A percentile compares a stretch with the other conserved stretches of the same genome.
Evolutionary conservation across 2,113 vertebrate genomes (phyloP).

Genomic region (Felis catus): F.catus_Fca126_mat1.0 CM031419.1:110385001-110385500

Average conservation of each 20-base stretch:
- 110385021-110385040: background rate
- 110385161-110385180: background rate
- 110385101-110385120: background rate
- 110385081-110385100: background rate
- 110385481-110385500: background rate
- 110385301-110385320: background rate
- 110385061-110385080: background rate
- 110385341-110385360: background rate
- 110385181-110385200: background rate
- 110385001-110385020: background rate
- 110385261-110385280: background rate
- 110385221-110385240: background rate
- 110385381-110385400: background rate
- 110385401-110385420: background rate
- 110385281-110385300: background rate
- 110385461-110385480: background rate
- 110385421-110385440: background rate
- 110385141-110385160: background rate
- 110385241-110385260: background rate
- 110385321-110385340: background rate
- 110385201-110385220: background rate
- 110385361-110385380: background rate
- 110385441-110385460: background rate
- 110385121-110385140: background rate
- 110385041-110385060: background rate